Base-by-base conservation (phyloP, 2,888 invertebrate species). In the Agriopis aurantiaria region DNA sequence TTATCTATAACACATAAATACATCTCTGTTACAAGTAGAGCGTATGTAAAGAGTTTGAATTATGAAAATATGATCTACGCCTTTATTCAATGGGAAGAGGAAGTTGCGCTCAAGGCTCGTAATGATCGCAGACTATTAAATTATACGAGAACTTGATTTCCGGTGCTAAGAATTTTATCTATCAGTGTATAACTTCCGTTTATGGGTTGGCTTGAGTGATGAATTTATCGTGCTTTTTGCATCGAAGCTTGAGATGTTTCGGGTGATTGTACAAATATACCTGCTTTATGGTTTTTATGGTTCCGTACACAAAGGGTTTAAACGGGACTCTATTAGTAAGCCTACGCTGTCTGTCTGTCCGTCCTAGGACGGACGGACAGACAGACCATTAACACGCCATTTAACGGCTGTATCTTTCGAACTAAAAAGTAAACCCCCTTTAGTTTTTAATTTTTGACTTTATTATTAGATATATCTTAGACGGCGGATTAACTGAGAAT, bases 1-100 rank as follows among this genome's bases (percentile, higher is more conserved):
- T 84, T 91, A 91, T 90, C 90, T 82, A 73, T 74, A 72, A 73
- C 71, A 77, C 52, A 56, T 77, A 5, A 23, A 68, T 51, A 57
- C 48, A 52, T 48, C 14, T 12, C 60, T 55, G 46, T 41, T 65
- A 71, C 40, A 61, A 53, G 49, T 52, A 52, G 43, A 57, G 10
- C 8, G 51, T 59, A 60, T 60, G 56, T 40, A 10, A 65, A 52
- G 61, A 66, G 66, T 70, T 63, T 65, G 68, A 71, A 55, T 62
- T 51, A 62, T 58, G 40, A 57, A 49, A 55, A 71, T 68, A 60
- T 11, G 61, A 60, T 71, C 56, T 63, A 59, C 41, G n/a, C 5
- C 45, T 58, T 46, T 33, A 23, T 52, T 58, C 46, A 55, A 17
- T 51, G 71, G 66, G 70, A 69, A 71, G 64, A 72, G 77, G 75